Evolutionary conservation across 2,888 invertebrate species (phyloP).

Genomic region (Drepana falcataria): DNA sequence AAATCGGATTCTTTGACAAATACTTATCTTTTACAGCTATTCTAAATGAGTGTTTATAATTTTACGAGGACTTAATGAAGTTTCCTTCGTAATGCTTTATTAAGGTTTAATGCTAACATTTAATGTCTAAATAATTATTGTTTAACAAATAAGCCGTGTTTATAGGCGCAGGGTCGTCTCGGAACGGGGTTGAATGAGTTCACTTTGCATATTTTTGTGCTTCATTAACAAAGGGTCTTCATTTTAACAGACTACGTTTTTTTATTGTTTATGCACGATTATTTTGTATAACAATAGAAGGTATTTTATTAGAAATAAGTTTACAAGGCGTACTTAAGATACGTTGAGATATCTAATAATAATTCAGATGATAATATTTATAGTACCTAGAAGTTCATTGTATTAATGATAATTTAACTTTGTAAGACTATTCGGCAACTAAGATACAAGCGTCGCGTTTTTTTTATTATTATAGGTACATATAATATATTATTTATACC

Average conservation of each 20-base stretch:
- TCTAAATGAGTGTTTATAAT: slow-evolving; percentile 14
- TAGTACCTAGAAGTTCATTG: too few species aligned
- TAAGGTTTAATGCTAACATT: slow-evolving; percentile 41
- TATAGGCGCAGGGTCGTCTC: slow-evolving; percentile 30
- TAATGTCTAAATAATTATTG: slow-evolving; percentile 24
- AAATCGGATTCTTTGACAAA: slow-evolving; percentile 25
- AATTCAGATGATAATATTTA: too few species aligned
- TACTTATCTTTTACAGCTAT: slow-evolving; percentile 21
- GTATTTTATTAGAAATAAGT: too few species aligned
- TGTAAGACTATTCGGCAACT: too few species aligned
- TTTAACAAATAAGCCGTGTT: slow-evolving; percentile 38
- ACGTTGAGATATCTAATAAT: too few species aligned
- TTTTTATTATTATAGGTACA: too few species aligned
- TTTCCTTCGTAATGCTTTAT: slow-evolving; percentile 24
- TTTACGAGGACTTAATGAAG: slow-evolving; percentile 39
- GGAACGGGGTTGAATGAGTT: slow-evolving; percentile 20
- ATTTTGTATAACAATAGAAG: too few species aligned
- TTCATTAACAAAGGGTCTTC: slow-evolving; percentile 40
- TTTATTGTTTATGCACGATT: background rate
- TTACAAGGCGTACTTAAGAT: too few species aligned
- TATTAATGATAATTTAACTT: too few species aligned
- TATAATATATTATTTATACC: too few species aligned
- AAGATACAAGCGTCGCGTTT: too few species aligned
- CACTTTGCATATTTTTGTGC: slow-evolving; percentile 48
- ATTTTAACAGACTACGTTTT: background rate